Conservation (phyloP, 2,113 vertebrate genomes). For the Pteruthius melanotis region DNA sequence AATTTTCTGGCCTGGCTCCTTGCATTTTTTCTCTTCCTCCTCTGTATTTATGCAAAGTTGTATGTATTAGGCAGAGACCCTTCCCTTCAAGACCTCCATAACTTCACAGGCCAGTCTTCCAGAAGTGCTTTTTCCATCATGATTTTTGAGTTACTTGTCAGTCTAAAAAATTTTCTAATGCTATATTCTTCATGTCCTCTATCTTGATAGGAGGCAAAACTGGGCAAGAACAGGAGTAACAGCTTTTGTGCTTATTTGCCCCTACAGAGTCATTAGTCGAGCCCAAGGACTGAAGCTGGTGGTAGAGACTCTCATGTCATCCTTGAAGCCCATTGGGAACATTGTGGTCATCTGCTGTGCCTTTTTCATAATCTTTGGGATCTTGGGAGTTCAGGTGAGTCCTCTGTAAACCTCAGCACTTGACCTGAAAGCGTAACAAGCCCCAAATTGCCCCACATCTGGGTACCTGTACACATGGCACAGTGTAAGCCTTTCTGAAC, state of each 20-base stretch:
- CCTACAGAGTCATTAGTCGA: conserved; percentile 91
- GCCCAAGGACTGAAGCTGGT: conserved; percentile 97
- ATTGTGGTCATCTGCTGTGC: conserved; percentile 99
- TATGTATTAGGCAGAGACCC: neutral
- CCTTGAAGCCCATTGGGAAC: conserved; percentile 97
- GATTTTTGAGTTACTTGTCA: neutral
- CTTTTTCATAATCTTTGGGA: conserved; percentile 99
- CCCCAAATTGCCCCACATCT: neutral
- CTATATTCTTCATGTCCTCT: neutral
- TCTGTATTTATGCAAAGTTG: neutral
- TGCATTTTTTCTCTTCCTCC: neutral
- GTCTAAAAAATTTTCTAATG: neutral
- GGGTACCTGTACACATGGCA: neutral
- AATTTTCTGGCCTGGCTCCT: neutral
- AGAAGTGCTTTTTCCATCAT: neutral
- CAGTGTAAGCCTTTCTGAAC: neutral
- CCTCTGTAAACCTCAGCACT: neutral
- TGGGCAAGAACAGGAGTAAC: neutral
- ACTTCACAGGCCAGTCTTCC: neutral
- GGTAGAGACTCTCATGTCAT: conserved; percentile 98
- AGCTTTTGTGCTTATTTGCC: neutral
- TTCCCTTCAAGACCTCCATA: neutral
- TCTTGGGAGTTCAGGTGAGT: conserved; percentile 96
- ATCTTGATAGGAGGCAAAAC: neutral
- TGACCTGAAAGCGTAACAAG: accelerated